Conservation (phyloP, 53 echinoderm and acorn worm genomes). For the Echinarachnius parma region DNA sequence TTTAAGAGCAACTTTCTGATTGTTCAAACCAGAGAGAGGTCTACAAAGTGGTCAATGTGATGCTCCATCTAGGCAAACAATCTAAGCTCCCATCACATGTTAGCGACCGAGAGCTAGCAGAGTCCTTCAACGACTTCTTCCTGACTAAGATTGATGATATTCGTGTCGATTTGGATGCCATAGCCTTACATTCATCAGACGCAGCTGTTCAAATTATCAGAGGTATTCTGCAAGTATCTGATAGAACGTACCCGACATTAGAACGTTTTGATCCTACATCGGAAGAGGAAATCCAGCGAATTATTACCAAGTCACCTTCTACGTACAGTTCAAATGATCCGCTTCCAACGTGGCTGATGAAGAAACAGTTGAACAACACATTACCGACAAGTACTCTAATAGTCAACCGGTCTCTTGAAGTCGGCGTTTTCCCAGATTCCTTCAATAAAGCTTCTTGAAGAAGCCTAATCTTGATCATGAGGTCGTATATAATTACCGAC, state of each 20-base stretch:
- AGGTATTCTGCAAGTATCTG: background rate
- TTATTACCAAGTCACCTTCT: background rate
- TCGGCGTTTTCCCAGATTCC: background rate
- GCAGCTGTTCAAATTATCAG: background rate
- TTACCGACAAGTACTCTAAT: background rate
- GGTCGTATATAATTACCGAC: background rate
- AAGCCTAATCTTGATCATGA: slow-evolving; percentile 10
- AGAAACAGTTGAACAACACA: background rate
- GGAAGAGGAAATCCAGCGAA: too few species aligned
- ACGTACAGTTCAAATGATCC: slow-evolving; percentile 6
- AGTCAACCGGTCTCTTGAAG: background rate
- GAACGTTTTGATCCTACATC: too few species aligned
- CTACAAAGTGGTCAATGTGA: background rate
- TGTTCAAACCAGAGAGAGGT: background rate
- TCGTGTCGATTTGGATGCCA: too few species aligned
- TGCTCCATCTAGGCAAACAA: background rate
- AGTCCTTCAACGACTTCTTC: background rate
- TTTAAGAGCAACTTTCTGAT: too few species aligned
- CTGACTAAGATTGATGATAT: background rate
- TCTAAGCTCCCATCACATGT: background rate
- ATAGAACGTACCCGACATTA: too few species aligned
- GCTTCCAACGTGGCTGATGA: slow-evolving; percentile 9
- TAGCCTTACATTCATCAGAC: too few species aligned
- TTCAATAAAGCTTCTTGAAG: background rate
- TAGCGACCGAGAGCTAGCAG: background rate